Conservation (phyloP, 2,113 vertebrate genomes). For the Poeciliopsis retropinna region DNA sequence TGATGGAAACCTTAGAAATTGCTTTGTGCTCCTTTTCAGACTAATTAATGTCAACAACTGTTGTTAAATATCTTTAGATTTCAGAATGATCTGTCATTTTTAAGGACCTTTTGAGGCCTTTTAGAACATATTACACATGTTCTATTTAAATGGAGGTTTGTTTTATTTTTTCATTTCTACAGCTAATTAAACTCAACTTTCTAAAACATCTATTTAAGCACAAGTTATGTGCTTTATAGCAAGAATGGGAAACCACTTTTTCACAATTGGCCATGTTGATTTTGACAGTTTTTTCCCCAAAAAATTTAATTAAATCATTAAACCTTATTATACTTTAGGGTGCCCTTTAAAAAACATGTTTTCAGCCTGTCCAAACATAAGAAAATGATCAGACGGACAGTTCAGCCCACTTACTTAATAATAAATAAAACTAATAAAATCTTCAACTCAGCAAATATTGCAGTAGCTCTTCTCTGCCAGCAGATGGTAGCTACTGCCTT, state of each 20-base stretch:
- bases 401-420: background rate
- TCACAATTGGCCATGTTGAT: too few species aligned
- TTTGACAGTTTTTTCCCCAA: background rate
- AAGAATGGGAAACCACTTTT: too few species aligned
- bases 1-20: background rate
- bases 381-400: background rate
- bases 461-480: constrained; percentile 23
- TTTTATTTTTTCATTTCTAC: background rate
- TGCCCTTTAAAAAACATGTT: background rate
- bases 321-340: background rate
- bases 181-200: background rate
- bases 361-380: background rate
- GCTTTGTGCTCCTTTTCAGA: background rate
- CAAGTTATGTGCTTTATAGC: too few species aligned
- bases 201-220: too few species aligned
- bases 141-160: background rate
- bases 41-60: background rate
- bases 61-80: too few species aligned
- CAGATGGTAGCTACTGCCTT: constrained; percentile 48
- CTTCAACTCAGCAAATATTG: background rate
- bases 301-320: background rate
- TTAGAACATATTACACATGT: background rate
- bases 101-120: too few species aligned
- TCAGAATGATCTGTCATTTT: too few species aligned
- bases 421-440: background rate